phyloP scores from a whole-genome alignment of 2,888 invertebrate species.

The Schrankia costaestrigalis region DNA sequence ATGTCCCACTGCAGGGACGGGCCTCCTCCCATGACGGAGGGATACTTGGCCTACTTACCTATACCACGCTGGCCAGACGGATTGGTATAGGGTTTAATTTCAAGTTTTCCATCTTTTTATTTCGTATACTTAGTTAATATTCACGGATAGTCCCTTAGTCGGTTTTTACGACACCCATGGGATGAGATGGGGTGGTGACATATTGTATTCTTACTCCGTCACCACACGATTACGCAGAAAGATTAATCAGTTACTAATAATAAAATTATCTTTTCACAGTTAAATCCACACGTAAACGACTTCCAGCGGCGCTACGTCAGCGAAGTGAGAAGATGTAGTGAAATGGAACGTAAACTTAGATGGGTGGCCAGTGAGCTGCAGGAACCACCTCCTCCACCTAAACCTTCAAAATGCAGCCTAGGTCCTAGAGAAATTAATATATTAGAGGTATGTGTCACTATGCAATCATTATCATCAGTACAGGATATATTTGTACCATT shows the following conservation, averaged over 20 bases:
- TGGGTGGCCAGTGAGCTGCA: conserved; percentile 71
- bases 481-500: no score
- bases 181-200: neutral
- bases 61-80: no score
- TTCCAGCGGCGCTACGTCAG: conserved; percentile 73
- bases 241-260: neutral
- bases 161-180: no score
- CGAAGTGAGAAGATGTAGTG: conserved; percentile 72
- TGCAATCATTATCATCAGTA: no score
- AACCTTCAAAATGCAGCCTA: conserved; percentile 52
- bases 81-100: no score
- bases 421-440: conserved; percentile 70
- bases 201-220: neutral
- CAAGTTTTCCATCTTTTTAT: no score
- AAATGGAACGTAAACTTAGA: conserved; percentile 72
- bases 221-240: neutral
- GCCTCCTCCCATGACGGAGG: no score
- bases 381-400: conserved; percentile 68
- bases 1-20: no score
- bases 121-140: no score
- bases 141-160: no score
- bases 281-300: conserved; percentile 73
- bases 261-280: conserved; percentile 35
- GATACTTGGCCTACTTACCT: no score
- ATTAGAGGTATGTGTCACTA: conserved; percentile 66